phyloP scores from a whole-genome alignment of 2,888 invertebrate genomes.

The Pocota personata region DNA sequence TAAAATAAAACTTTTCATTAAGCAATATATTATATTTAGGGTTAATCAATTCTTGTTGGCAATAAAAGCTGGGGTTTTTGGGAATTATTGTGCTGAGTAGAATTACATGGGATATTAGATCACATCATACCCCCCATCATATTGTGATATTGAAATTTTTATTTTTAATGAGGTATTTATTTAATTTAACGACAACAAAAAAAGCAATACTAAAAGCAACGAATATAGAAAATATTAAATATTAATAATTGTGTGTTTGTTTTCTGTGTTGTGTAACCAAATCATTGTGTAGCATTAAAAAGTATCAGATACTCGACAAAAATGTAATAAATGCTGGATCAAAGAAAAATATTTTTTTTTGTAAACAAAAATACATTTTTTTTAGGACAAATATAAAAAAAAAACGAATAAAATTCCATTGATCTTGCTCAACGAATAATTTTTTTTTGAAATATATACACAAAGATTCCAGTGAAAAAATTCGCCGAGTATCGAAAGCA shows the following conservation, averaged over 20 bases:
- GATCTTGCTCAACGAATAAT: conserved; percentile 80
- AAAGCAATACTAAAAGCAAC: conserved; percentile 60
- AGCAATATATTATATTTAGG: conserved; percentile 55
- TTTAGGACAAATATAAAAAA: conserved; percentile 11
- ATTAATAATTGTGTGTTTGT: conserved; percentile 18
- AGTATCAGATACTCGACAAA: conserved; percentile 55
- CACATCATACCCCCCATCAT: conserved; percentile 14
- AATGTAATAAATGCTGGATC: conserved; percentile 21
- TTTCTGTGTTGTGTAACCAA: conserved; percentile 58
- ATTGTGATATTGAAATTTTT: conserved; percentile 44
- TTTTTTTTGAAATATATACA: conserved; percentile 37
- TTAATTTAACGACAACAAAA: neutral
- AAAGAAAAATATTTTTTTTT: neutral
- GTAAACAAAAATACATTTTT: too few species aligned
- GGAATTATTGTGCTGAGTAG: conserved; percentile 77
- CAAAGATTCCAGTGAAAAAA: conserved; percentile 76
- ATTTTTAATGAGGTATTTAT: neutral
- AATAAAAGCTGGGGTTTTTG: conserved; percentile 73
- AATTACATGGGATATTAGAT: conserved; percentile 75
- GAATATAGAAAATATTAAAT: conserved; percentile 41
- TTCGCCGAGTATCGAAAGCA: conserved; percentile 82
- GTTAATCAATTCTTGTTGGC: conserved; percentile 67
- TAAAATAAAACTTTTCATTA: conserved; percentile 21
- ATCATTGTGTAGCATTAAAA: neutral
- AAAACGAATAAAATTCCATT: conserved; percentile 74